These are phyloP conservation scores for Acleris sparsana DNA, from an alignment of 2,888 invertebrate species.

Conservation along the genomic window DNA sequence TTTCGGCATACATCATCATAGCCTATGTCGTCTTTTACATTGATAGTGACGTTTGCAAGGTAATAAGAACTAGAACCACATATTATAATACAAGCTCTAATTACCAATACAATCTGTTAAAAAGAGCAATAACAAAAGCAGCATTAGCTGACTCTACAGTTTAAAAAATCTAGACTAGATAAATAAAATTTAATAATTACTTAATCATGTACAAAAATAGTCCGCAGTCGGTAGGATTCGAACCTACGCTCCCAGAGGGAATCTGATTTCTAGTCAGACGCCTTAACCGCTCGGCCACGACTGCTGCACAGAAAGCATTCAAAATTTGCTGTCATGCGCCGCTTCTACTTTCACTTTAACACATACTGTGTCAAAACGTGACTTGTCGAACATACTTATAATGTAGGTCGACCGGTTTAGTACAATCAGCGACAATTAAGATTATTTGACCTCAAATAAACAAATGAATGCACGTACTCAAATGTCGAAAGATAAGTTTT, in stretches of 20 bases:
- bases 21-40: too few species aligned
- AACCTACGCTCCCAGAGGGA: constrained; percentile 96
- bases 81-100: too few species aligned
- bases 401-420: constrained; percentile 4
- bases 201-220: constrained; percentile 44
- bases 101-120: too few species aligned
- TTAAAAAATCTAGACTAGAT: too few species aligned
- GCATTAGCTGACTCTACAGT: too few species aligned
- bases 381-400: background rate
- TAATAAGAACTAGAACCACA: too few species aligned
- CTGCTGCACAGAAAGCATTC: constrained; percentile 7
- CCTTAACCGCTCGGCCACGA: constrained; percentile 86
- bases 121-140: too few species aligned
- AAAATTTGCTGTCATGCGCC: background rate
- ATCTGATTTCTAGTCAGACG: constrained; percentile 95
- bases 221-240: constrained; percentile 94
- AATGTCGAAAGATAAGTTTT: too few species aligned
- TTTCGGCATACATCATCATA: too few species aligned
- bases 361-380: constrained; percentile 3
- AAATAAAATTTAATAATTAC: too few species aligned
- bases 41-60: too few species aligned
- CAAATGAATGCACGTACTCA: background rate
- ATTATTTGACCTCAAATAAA: background rate
- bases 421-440: background rate
- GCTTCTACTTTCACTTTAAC: constrained; percentile 1